Evolutionary conservation across 2,797 vertebrate species (phyloP).

Genomic region (Salarias fasciatus): DNA sequence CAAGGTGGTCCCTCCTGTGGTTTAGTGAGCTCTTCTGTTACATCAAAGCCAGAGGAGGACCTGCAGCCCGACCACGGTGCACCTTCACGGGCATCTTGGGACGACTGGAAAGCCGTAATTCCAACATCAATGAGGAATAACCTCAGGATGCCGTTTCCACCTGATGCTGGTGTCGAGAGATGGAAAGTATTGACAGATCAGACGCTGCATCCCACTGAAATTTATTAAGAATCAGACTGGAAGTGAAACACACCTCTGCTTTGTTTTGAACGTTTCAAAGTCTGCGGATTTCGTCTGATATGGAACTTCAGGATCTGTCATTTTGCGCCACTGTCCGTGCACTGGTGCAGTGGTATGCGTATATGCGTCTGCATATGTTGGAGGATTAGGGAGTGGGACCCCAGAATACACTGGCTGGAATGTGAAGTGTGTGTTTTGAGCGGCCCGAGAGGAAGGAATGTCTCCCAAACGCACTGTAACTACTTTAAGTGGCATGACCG

Average conservation of each 20-base stretch:
- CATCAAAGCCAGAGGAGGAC: slow-evolving; percentile 69
- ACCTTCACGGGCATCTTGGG: slow-evolving; percentile 37
- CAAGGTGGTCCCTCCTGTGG: slow-evolving; percentile 66
- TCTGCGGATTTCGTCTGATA: slow-evolving; percentile 16
- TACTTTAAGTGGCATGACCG: slow-evolving; percentile 60
- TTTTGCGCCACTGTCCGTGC: slow-evolving; percentile 40
- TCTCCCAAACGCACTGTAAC: slow-evolving; percentile 67
- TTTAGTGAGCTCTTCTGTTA: slow-evolving; percentile 60
- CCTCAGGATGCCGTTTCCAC: slow-evolving; percentile 33
- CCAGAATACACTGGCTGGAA: slow-evolving; percentile 76
- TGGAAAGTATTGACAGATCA: not conserved
- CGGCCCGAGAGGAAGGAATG: slow-evolving; percentile 64
- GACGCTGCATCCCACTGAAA: slow-evolving; percentile 17
- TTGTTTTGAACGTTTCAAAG: slow-evolving; percentile 28
- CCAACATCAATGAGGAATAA: slow-evolving; percentile 16
- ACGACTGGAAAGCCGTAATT: slow-evolving; percentile 1
- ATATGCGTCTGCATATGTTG: slow-evolving; percentile 67
- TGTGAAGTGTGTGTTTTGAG: slow-evolving; percentile 75
- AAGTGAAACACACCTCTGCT: slow-evolving; percentile 33
- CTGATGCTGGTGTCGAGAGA: slow-evolving; percentile 10
- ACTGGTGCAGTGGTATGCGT: slow-evolving; percentile 49
- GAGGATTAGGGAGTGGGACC: slow-evolving; percentile 76
- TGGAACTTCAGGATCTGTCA: slow-evolving; percentile 39
- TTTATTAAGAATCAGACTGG: slow-evolving; percentile 9
- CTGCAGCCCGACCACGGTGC: slow-evolving; percentile 37